Evolutionary conservation across 2,797 vertebrate genomes (phyloP), one percentile per base, ranked within the genome.

Genomic region (Sebastes umbrosus): DNA sequence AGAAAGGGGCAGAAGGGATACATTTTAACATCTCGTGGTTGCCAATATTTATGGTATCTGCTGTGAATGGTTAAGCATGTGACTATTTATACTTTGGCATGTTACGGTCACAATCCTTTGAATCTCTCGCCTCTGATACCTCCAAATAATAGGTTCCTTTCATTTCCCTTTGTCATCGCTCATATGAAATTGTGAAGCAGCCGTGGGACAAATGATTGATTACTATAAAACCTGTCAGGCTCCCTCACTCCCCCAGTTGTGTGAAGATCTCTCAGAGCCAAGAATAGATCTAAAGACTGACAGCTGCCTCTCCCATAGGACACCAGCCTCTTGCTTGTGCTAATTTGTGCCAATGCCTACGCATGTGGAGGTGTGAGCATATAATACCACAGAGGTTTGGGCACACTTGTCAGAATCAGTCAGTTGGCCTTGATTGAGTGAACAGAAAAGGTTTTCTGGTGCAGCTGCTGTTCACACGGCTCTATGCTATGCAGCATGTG

Each of bases 221-320:
- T 89, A 92, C 88, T 90, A 87, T 86, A 74, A 85, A 92, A 84
- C 64, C 87, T 84, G 90, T 90, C 90, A 90, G 84, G 67, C 60
- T 46, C 55, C 67, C 72, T 75, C 71, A 11, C 66, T 70, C 70
- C 36, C 39, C 34, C 72, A 72, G 74, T 77, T 72, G 82, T 69
- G 79, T 70, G 80, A 90, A 86, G 83, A 73, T 50, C 82, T 90
- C 86, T 52, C 73, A 31, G 63, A 76, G 88, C 93, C 87, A 58
- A 74, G 84, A 94, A 94, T 94, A 95, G 92, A 93, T 88, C 80
- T 82, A 4, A 84, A 90, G 93, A 93, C 85, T 93, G 94, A 93
- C 93, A 93, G 90, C 89, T 91, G 90, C 88, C 85, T 59, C 67
- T 94, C 93, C 93, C 93, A 62, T 3, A 80, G 89, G 94, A 91